Evolutionary conservation across 2,797 vertebrate genomes (phyloP).

Genomic region (Carcharodon carcharias): DNA sequence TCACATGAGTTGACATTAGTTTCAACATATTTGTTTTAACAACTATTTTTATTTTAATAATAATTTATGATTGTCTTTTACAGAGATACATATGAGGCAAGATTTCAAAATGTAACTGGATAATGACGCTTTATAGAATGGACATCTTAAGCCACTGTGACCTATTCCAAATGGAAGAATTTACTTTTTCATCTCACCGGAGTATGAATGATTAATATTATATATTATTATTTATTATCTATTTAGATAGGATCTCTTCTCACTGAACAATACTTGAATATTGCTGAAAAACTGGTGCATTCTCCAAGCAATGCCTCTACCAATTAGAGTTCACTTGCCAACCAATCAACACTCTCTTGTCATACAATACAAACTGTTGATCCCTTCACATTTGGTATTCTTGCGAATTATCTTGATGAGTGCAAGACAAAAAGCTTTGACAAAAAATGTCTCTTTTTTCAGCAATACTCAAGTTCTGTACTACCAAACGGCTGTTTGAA

Average conservation of each 20-base stretch:
- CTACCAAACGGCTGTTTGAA: no score
- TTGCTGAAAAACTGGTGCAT: no score
- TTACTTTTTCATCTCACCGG: not conserved
- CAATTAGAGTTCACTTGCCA: no score
- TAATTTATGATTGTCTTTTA: conserved; percentile 3
- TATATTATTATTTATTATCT: conserved; percentile 37
- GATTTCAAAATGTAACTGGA: not conserved
- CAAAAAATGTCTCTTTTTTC: no score
- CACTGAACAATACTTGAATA: not conserved
- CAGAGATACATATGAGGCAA: not conserved
- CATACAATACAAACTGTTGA: no score
- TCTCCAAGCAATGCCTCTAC: no score
- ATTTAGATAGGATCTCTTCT: conserved; percentile 12
- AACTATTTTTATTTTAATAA: not conserved
- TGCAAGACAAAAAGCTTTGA: no score
- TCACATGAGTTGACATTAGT: not conserved
- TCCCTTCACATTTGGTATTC: no score
- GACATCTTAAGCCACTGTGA: conserved; percentile 28
- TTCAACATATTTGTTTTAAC: not conserved
- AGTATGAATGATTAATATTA: conserved; percentile 33
- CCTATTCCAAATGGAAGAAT: conserved; percentile 26
- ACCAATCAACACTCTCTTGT: no score
- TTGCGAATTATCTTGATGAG: no score
- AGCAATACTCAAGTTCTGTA: no score
- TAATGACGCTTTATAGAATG: not conserved